phyloP scores from a whole-genome alignment of 2,888 invertebrate species.

The Hermodice carunculata region DNA sequence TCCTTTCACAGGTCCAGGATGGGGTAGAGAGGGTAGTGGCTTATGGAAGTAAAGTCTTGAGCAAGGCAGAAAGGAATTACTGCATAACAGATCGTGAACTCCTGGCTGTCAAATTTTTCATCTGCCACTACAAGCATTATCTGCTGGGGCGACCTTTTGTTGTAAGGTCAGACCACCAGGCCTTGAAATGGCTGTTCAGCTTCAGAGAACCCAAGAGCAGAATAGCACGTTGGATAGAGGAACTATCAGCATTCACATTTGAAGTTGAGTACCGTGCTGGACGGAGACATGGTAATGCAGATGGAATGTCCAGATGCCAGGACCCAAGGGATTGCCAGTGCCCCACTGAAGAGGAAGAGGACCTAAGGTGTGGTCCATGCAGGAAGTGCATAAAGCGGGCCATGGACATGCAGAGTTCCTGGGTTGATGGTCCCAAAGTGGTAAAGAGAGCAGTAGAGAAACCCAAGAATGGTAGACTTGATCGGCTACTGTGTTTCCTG shows the following conservation, averaged over 20 bases:
- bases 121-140: no score
- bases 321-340: background rate
- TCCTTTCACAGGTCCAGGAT: slow-evolving; percentile 26
- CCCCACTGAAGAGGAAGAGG: background rate
- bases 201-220: no score
- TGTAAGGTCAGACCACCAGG: no score
- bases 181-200: no score
- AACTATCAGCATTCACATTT: background rate
- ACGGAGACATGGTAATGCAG: slow-evolving; percentile 3
- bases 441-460: no score
- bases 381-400: background rate
- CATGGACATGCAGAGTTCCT: no score
- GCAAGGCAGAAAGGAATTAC: slow-evolving; percentile 14
- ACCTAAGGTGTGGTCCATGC: background rate
- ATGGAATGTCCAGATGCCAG: background rate
- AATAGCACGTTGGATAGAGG: background rate
- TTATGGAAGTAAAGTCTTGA: slow-evolving; percentile 24
- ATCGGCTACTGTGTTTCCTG: no score
- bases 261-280: background rate
- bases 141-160: no score
- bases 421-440: no score
- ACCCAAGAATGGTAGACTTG: no score
- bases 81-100: no score
- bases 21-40: slow-evolving; percentile 28
- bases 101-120: no score